Evolutionary conservation across 2,113 vertebrate species (phyloP), one percentile per base, ranked within the genome.

Genomic region (Hippocampus barbouri): DNA sequence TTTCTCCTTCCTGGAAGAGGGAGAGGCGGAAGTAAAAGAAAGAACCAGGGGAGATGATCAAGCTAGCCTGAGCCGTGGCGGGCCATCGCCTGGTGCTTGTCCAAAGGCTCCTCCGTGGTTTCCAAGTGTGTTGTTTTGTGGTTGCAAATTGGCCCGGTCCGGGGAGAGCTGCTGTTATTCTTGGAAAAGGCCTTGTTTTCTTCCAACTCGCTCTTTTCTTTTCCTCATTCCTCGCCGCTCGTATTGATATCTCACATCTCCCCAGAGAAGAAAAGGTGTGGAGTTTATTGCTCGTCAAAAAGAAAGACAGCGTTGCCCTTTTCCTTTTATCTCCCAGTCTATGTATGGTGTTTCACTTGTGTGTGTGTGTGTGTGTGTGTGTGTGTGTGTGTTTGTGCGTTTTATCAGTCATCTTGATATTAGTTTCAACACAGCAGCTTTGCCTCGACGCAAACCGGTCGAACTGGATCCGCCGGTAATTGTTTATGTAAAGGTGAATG

Each of bases 71-170:
- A 59, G 12, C 56, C 25, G 15, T 23, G 11, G 25, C 56, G 25
- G 56, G 25, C 56, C 25, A 5, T 76, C 54, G 73, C 62, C 79
- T 66, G 68, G 86, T 69, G 86, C 80, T 84, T 78, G 77, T 80
- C 87, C 84, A 78, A 76, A 82, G 81, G 82, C 84, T 89, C 72
- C 81, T 89, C 75, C 73, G 87, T 75, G 89, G 88, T 23, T 75
- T 86, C 40, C 76, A 78, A 84, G 80, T 80, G 73, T 83, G 83
- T 82, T 89, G 88, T 91, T 89, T 89, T 82, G 87, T 84, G 87
- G 82, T 89, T 86, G 85, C 84, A 88, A 89, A 88, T 88, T 87
- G 86, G 86, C 82, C 79, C 65, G 80, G 85, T 79, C 85, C 82
- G 83, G 74, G 27, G 89, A 90, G 87, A 86, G 79, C 75, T 69